Evolutionary conservation across 2,113 vertebrate genomes (phyloP).

Genomic region (Rhombomys opimus): DNA sequence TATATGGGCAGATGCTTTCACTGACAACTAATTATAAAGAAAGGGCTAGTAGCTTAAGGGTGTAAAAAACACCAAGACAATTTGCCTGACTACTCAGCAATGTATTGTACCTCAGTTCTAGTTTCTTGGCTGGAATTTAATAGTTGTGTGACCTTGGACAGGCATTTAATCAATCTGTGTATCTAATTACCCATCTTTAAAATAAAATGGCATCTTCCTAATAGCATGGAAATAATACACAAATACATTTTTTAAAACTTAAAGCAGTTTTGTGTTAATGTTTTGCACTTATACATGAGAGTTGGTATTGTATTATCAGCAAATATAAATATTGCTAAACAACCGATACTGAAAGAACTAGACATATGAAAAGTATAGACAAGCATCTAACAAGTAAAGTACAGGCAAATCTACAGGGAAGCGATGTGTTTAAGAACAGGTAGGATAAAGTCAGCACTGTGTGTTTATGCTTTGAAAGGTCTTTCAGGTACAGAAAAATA

Average conservation of each 20-base stretch:
- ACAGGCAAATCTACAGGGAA: conserved; percentile 1
- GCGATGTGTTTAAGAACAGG: conserved; percentile 13
- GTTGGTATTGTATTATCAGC: background rate
- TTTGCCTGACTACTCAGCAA: background rate
- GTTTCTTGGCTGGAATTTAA: background rate
- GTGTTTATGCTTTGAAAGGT: conserved; percentile 49
- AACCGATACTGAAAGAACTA: background rate
- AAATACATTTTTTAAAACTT: background rate
- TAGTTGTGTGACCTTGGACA: background rate
- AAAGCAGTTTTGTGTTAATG: conserved; percentile 17
- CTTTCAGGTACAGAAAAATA: conserved; percentile 56
- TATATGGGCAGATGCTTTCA: background rate
- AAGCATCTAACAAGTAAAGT: background rate
- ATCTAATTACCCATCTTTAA: background rate
- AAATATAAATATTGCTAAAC: conserved; percentile 11
- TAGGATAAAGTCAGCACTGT: conserved; percentile 36
- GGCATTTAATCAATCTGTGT: background rate
- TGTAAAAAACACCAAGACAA: background rate
- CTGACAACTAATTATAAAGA: conserved; percentile 3
- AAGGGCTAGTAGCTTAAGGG: background rate
- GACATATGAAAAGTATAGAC: background rate
- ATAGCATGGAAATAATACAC: background rate
- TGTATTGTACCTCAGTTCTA: background rate
- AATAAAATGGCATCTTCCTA: background rate
- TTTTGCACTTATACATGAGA: background rate